These are phyloP conservation scores for Mamestra brassicae DNA, from an alignment of 2,888 invertebrate genomes.

Conservation along the genomic window DNA sequence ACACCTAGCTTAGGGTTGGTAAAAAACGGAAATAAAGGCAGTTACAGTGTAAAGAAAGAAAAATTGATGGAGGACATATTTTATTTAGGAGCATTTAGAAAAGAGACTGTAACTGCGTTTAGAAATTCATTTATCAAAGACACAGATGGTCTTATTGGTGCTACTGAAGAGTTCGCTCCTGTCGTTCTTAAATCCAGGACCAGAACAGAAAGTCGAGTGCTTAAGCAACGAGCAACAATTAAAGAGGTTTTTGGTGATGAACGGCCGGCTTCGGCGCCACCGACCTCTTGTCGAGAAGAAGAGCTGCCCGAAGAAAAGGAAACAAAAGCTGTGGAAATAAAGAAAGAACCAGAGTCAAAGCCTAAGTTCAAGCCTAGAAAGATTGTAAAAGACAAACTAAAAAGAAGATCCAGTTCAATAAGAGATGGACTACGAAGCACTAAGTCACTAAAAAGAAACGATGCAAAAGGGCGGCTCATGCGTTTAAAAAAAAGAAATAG, in stretches of 20 bases:
- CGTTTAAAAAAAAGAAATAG: constrained; percentile 88
- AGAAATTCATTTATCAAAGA: constrained; percentile 93
- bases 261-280: constrained; percentile 95
- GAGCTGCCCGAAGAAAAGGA: constrained; percentile 77
- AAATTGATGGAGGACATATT: constrained; percentile 91
- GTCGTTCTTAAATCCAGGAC: constrained; percentile 94
- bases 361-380: constrained; percentile 85
- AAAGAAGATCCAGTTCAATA: constrained; percentile 84
- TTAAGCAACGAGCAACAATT: constrained; percentile 94
- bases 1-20: constrained; percentile 92
- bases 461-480: constrained; percentile 85
- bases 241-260: constrained; percentile 96
- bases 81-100: constrained; percentile 92
- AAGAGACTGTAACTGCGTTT: constrained; percentile 93
- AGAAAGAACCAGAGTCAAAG: constrained; percentile 80
- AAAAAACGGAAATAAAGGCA: constrained; percentile 84
- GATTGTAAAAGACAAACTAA: constrained; percentile 84
- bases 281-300: constrained; percentile 91
- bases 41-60: constrained; percentile 84
- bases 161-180: constrained; percentile 92
- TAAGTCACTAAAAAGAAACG: constrained; percentile 86
- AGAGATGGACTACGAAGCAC: constrained; percentile 88
- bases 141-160: constrained; percentile 90
- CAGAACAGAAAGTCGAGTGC: constrained; percentile 93
- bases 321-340: constrained; percentile 74